A percentile compares a stretch with the other conserved stretches of the same genome.
Evolutionary conservation across 2,888 invertebrate species (phyloP).

Genomic region (Masnerella sp.): DNA sequence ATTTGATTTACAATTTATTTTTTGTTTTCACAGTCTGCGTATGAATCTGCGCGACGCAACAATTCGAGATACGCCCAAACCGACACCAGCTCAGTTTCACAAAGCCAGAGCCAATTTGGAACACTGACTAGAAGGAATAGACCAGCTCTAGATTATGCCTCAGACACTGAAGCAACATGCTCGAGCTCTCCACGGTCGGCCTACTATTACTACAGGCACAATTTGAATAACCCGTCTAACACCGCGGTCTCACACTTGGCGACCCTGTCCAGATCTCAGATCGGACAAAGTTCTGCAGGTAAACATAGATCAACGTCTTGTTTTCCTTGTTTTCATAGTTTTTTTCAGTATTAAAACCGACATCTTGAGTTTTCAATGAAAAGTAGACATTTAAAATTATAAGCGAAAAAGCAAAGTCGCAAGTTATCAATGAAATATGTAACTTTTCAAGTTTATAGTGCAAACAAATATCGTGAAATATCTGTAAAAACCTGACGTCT

Average conservation of each 20-base stretch:
- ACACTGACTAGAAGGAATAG: constrained; percentile 87
- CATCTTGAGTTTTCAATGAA: no score
- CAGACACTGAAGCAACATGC: constrained; percentile 96
- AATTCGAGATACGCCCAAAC: constrained; percentile 77
- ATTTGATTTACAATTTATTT: no score
- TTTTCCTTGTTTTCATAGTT: no score
- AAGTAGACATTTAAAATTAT: no score
- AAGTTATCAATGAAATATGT: no score
- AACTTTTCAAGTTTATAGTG: no score
- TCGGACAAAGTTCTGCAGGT: constrained; percentile 75
- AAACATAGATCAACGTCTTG: no score
- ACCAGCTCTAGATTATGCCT: constrained; percentile 92
- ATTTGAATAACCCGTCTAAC: constrained; percentile 74
- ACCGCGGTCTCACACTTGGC: constrained; percentile 75
- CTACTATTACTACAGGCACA: constrained; percentile 84
- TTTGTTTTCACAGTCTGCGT: no score
- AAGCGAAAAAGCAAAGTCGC: no score
- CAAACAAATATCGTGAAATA: no score
- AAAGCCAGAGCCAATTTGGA: constrained; percentile 79
- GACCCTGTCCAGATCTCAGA: constrained; percentile 75
- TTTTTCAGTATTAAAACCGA: no score
- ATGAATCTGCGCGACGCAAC: constrained; percentile 72
- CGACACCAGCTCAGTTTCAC: constrained; percentile 68
- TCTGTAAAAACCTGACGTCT: no score
- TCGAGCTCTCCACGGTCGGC: constrained; percentile 84